Evolutionary conservation across 2,797 vertebrate genomes (phyloP), one percentile per base, ranked within the genome.

Genomic region (Etheostoma nigrum): DNA sequence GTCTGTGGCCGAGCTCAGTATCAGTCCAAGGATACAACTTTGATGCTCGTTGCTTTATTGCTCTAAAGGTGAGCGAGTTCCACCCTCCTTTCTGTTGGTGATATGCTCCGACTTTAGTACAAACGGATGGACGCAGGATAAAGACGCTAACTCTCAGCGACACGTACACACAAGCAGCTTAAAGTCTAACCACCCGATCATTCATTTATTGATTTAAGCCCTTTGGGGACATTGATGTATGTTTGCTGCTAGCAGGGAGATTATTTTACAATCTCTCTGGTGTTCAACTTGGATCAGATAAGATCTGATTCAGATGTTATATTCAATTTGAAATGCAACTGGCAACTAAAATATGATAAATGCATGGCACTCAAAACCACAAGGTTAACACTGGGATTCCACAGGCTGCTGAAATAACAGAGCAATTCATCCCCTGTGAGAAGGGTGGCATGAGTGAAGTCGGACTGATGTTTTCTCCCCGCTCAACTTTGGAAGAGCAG

Each of bases 1-100:
- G 59, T 75, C 73, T 49, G 11, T 59, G 70, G 30, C 67, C 40
- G 7, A 72, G 72, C 67, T 48, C 66, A 67, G 59, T 23, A 64
- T 79, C 75, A 66, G 70, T 79, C 62, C 0, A 52, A 13, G 45
- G 63, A 60, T 69, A 40, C 66, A 88, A 79, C 82, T 84, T 78
- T 81, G 77, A 86, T 68, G 10, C 49, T 0, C n/a, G 25, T 12
- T 63, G 66, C 59, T 71, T 75, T 72, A 23, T 44, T 76, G 57
- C 53, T 63, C 59, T 33, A n/a, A 59, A 58, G 69, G 45, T 79
- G 74, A 76, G n/a, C 5, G 6, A 53, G 47, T 65, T n/a, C 4
- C 62, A n/a, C 64, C 49, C 74, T 68, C 53, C 48, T 55, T 10
- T 19, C 25, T 49, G 45, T 47, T 5, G 4, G 13, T 18, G 44